Evolutionary conservation across 2,113 vertebrate species (phyloP), one percentile per base, ranked within the genome.

Genomic region (Marmota monax): DNA sequence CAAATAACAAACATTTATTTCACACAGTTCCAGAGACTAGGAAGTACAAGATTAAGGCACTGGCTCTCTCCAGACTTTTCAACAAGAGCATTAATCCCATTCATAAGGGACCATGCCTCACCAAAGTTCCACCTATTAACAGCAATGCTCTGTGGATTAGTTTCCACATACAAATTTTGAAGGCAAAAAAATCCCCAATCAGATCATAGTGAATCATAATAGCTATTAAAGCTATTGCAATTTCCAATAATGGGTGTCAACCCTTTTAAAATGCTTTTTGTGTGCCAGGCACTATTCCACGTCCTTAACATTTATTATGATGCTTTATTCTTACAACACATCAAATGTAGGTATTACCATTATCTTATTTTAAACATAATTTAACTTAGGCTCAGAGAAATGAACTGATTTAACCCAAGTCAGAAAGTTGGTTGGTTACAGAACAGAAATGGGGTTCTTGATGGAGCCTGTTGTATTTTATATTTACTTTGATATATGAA

Each of bases 331-430:
- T 87, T 76, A 70, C 2, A 92, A 67, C 4, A 17, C 18, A 83
- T 32, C 29, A 73, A 91, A 88, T 27, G 42, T 51, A 93, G 7
- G 2, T n/a, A 63, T 56, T 37, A 94, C 34, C 63, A 78, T 29
- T 77, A 88, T n/a, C 7, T 27, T 85, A 69, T 85, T 48, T 92
- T 42, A 88, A 84, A 96, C 42, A 88, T 72, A 80, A 85, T 88
- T 72, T 69, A 88, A 91, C 32, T 78, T 51, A 83, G 69, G 53
- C 18, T 84, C 42, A 90, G 39, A 92, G 22, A 97, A 82, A 85
- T 88, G 34, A 73, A 97, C n/a, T 88, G 63, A 91, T 53, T 63
- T 89, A 23, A 34, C 32, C 45, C 22, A 91, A 89, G 11, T 86
- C 69, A 95, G 14, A 91, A 73, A 88, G 22, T n/a, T 88, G 69